Evolutionary conservation across 2,888 invertebrate species (phyloP).

Genomic region (Pheosia gnoma): DNA sequence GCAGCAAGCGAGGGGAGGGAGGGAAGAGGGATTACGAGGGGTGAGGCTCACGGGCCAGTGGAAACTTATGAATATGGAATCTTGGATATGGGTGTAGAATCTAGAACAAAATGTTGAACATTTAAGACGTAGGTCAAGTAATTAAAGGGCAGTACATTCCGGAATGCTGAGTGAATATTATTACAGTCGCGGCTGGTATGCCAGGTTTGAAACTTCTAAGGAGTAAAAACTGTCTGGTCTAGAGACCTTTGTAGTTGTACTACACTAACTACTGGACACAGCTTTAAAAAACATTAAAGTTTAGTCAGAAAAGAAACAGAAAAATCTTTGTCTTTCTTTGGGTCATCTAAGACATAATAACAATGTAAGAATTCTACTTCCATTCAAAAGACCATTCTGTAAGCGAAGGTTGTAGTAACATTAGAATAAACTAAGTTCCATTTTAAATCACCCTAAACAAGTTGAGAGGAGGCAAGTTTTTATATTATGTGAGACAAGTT

Average conservation of each 20-base stretch:
- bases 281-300: too few species aligned
- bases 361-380: background rate
- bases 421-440: conserved; percentile 14
- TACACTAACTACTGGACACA: too few species aligned
- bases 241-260: too few species aligned
- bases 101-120: background rate
- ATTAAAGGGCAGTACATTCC: background rate
- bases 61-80: conserved; percentile 19
- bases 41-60: conserved; percentile 15
- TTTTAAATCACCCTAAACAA: conserved; percentile 26
- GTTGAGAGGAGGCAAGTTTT: conserved; percentile 27
- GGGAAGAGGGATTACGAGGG: conserved; percentile 5
- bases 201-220: too few species aligned
- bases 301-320: too few species aligned
- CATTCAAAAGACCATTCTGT: too few species aligned
- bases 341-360: background rate
- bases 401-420: too few species aligned
- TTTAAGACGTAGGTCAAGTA: background rate
- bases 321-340: too few species aligned
- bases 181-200: background rate
- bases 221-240: too few species aligned
- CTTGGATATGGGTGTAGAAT: conserved; percentile 18
- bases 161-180: background rate
- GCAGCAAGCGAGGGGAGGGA: conserved; percentile 15
- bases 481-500: conserved; percentile 1